These are phyloP conservation scores for Xenopus borealis DNA, from an alignment of 2,113 vertebrate genomes.

Conservation along the genomic window DNA sequence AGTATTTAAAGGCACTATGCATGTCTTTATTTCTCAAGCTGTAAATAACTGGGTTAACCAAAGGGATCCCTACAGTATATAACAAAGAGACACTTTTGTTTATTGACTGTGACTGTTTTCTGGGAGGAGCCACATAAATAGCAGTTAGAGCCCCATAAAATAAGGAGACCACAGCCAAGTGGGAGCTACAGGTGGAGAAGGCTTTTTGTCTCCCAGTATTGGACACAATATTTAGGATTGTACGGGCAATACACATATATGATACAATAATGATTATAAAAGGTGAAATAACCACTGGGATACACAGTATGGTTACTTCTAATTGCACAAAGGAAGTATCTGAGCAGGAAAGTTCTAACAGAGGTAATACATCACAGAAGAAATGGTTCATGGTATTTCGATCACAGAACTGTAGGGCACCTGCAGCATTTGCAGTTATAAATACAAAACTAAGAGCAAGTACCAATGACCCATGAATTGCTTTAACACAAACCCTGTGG, in stretches of 20 bases:
- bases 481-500: neutral
- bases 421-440: neutral
- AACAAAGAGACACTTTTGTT: slow-evolving; percentile 15
- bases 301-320: neutral
- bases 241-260: no score
- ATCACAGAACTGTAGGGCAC: slow-evolving; percentile 5
- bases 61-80: slow-evolving; percentile 16
- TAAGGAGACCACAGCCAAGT: no score
- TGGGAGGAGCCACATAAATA: slow-evolving; percentile 10
- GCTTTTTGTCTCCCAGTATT: no score
- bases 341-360: slow-evolving; percentile 19
- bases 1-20: neutral
- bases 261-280: no score
- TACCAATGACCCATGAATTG: neutral
- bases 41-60: slow-evolving; percentile 29
- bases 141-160: neutral
- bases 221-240: no score
- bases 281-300: neutral
- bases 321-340: neutral
- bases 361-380: slow-evolving; percentile 11
- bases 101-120: neutral
- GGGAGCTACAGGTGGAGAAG: no score
- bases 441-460: slow-evolving; percentile 4
- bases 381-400: slow-evolving; percentile 23
- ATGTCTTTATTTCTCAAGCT: slow-evolving; percentile 31